Evolutionary conservation across 1,140 invertebrate genomes (phyloP).

Genomic region (Nasonia giraulti): DNA sequence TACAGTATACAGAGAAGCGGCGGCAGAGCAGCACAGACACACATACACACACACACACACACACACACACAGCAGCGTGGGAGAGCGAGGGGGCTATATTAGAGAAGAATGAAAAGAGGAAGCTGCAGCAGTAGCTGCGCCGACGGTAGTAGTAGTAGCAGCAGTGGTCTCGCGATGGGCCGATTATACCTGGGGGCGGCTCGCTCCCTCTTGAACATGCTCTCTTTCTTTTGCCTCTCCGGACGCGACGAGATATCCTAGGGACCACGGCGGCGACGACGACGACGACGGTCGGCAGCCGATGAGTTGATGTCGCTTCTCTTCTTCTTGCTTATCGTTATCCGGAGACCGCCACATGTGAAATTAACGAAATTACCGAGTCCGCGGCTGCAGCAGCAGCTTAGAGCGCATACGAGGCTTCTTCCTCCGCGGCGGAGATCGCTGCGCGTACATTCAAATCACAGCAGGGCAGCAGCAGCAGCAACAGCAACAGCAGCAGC

Average conservation of each 20-base stretch:
- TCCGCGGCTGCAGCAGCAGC: background rate
- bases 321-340: background rate
- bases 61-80: background rate
- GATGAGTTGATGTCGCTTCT: background rate
- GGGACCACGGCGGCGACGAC: background rate
- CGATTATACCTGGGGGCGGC: conserved; percentile 20
- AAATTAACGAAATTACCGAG: conserved; percentile 30
- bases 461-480: background rate
- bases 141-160: background rate
- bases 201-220: conserved; percentile 33
- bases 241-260: no score
- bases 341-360: conserved; percentile 20
- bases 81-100: background rate
- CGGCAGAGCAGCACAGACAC: background rate
- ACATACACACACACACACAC: no score
- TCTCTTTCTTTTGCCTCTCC: background rate
- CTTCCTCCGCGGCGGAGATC: background rate
- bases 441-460: conserved; percentile 6
- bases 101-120: background rate
- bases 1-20: background rate
- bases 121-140: background rate
- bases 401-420: background rate
- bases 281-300: background rate
- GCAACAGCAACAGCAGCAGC: no score
- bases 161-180: background rate